These are phyloP conservation scores for Stictonetta naevosa DNA, from an alignment of 2,113 vertebrate genomes.

Conservation along the genomic window DNA sequence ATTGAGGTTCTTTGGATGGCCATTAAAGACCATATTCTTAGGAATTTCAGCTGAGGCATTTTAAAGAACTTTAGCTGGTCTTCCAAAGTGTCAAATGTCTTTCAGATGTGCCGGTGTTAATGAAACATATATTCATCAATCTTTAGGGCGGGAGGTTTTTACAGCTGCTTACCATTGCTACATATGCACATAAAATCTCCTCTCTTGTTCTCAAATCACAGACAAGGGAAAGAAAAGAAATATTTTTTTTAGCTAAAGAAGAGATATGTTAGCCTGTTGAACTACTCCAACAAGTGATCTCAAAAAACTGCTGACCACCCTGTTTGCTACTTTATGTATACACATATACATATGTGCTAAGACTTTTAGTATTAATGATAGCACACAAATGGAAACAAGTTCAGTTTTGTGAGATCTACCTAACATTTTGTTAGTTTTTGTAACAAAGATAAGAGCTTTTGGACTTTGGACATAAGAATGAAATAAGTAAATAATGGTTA, in stretches of 20 bases:
- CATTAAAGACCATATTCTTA: slow-evolving; percentile 15
- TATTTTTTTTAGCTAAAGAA: slow-evolving; percentile 33
- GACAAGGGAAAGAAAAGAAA: slow-evolving; percentile 16
- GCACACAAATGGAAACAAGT: not conserved
- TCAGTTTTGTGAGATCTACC: slow-evolving; percentile 1
- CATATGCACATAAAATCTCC: slow-evolving; percentile 46
- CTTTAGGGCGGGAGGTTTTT: slow-evolving; percentile 44
- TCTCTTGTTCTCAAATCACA: slow-evolving; percentile 37
- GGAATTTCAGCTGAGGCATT: slow-evolving; percentile 15
- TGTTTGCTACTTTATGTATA: not conserved
- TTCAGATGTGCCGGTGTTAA: slow-evolving; percentile 69
- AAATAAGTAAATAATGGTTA: slow-evolving; percentile 61
- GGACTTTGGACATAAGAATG: slow-evolving; percentile 25
- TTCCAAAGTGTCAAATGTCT: slow-evolving; percentile 64
- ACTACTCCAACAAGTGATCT: not conserved
- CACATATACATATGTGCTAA: not conserved
- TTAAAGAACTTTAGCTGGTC: slow-evolving; percentile 45
- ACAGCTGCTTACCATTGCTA: slow-evolving; percentile 56
- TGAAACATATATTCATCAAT: slow-evolving; percentile 58
- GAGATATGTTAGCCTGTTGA: slow-evolving; percentile 3
- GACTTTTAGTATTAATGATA: not conserved
- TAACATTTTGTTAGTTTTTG: slow-evolving; percentile 22
- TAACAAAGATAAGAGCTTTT: slow-evolving; percentile 24
- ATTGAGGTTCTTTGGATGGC: not conserved
- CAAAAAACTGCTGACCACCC: slow-evolving; percentile 26